A percentile compares a stretch with the other conserved stretches of the same genome.
These are phyloP conservation scores for Drosophila yakuba DNA, from an alignment of 1,140 invertebrate species.

Conservation along the genomic window DNA sequence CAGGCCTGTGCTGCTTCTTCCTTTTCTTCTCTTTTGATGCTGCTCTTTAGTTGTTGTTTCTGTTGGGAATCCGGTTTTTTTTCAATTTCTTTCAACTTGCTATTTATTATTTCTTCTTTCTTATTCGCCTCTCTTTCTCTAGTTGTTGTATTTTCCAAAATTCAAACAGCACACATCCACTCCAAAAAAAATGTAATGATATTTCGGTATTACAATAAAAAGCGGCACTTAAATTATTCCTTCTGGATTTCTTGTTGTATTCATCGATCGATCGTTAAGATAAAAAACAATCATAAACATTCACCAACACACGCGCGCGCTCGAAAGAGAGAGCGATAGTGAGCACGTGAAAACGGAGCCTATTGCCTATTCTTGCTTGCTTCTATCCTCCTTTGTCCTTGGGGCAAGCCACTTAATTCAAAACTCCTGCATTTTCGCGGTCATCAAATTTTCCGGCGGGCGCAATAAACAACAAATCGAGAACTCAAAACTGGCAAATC, in stretches of 20 bases:
- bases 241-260: conserved; percentile 10
- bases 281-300: conserved; percentile 15
- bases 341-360: conserved; percentile 5
- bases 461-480: not conserved
- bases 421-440: not conserved
- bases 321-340: not conserved
- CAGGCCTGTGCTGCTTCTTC: conserved; percentile 8
- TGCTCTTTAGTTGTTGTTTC: conserved; percentile 31
- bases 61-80: conserved; percentile 71
- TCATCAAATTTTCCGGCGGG: not conserved
- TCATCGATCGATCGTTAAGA: conserved; percentile 15
- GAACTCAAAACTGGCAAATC: not conserved
- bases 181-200: conserved; percentile 35
- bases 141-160: conserved; percentile 31
- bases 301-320: conserved; percentile 19
- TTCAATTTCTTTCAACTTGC: conserved; percentile 74
- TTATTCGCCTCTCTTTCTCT: conserved; percentile 9
- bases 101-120: conserved; percentile 59
- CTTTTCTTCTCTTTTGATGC: conserved; percentile 29
- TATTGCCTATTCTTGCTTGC: not conserved
- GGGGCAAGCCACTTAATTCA: not conserved
- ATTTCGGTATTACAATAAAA: conserved; percentile 1
- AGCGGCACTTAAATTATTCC: conserved; percentile 21
- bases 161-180: conserved; percentile 35
- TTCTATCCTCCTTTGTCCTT: not conserved